Evolutionary conservation across 2,888 invertebrate species (phyloP), one percentile per base, ranked within the genome.

Genomic region (Euproctis similis): DNA sequence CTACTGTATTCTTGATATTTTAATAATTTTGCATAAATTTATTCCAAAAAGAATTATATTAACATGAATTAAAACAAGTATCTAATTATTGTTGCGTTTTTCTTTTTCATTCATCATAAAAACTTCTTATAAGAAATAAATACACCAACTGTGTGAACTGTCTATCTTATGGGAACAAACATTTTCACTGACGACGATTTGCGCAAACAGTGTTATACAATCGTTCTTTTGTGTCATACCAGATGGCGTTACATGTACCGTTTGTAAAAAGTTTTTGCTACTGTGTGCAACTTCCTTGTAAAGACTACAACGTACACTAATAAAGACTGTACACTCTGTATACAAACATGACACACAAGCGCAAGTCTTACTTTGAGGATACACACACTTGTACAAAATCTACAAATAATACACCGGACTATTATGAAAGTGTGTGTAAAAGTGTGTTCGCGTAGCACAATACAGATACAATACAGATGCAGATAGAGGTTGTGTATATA

Each of bases 221-320:
- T 60, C 36, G 60, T 80, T 74, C 56, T 27, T 23, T 31, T 14
- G 19, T 38, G 24, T 27, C 19, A 8, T 32, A 57, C 65, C 65
- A 84, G 82, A 80, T 82, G 82, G 61, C 82, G 77, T 67, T 71
- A 70, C 54, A 12, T 37, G 68, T 57, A 44, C 20, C 61, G 54
- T 65, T 53, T 43, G 53, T 58, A 56, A 64, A 66, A 68, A 35
- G 34, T 51, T 57, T 59, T 61, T 57, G 53, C 31, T 46, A 43
- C 39, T 34, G 59, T 65, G 63, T 67, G 65, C 42, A 63, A 51
- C 46, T 46, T 57, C 38, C 42, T 47, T 47, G 45, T 56, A 37
- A 31, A 49, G 40, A 53, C 37, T 39, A 34, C 47, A 39, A 24
- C 53, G 50, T 65, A 62, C 65, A 48, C 39, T 18, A 28, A 24